Conservation (phyloP, 2,113 vertebrate species). For the Ovis aries region ARS-UI_Ramb_v3.0 NC_056077.1:40055001-40055500, state of each 20-base stretch:
- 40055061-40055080: constrained; percentile 23
- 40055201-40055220: constrained; percentile 32
- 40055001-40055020: constrained; percentile 20
- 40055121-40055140: constrained; percentile 31
- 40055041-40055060: constrained; percentile 50
- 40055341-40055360: not conserved
- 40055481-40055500: not conserved
- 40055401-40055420: not conserved
- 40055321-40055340: constrained; percentile 38
- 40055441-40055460: not conserved
- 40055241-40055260: not conserved
- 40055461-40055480: not conserved
- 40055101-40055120: not conserved
- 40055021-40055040: constrained; percentile 42
- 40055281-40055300: not conserved
- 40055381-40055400: not conserved
- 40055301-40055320: constrained; percentile 43
- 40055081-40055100: constrained; percentile 46
- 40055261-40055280: not conserved
- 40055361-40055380: not conserved
- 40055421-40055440: not conserved
- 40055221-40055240: not conserved
- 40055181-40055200: constrained; percentile 30
- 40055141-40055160: constrained; percentile 63
- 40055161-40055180: constrained; percentile 61